These are phyloP conservation scores for Cordilura impudica DNA, from an alignment of 2,888 invertebrate genomes.

Conservation along the genomic window DNA sequence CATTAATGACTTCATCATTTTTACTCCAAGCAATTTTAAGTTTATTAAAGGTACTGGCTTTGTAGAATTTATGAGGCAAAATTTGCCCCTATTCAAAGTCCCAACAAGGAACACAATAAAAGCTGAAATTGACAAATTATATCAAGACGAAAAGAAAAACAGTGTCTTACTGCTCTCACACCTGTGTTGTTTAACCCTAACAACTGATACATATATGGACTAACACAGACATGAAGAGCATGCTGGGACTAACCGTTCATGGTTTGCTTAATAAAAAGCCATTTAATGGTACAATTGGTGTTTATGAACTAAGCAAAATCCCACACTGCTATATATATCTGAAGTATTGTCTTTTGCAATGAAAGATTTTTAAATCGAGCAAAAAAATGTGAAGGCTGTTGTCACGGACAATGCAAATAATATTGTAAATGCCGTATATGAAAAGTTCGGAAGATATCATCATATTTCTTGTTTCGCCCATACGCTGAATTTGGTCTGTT, in stretches of 20 bases:
- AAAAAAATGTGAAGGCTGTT: no score
- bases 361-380: slow-evolving; percentile 7
- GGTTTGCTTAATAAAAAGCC: no score
- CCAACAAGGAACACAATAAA: no score
- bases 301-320: slow-evolving; percentile 1
- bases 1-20: no score
- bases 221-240: slow-evolving; percentile 17
- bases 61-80: neutral
- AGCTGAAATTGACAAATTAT: no score
- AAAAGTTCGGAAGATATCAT: slow-evolving; percentile 1
- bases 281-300: no score
- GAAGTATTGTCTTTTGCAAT: slow-evolving; percentile 4
- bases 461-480: no score
- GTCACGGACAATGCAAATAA: slow-evolving; percentile 25
- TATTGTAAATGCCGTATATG: slow-evolving; percentile 22
- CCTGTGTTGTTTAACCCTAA: slow-evolving; percentile 7
- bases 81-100: neutral
- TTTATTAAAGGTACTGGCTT: neutral
- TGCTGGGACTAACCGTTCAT: slow-evolving; percentile 19
- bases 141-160: neutral
- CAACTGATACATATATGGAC: slow-evolving; percentile 25
- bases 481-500: no score
- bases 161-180: neutral
- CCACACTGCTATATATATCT: slow-evolving; percentile 25
- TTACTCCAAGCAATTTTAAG: neutral